Evolutionary conservation across 2,113 vertebrate species (phyloP).

Genomic region (Onychorhynchus coronatus): DNA sequence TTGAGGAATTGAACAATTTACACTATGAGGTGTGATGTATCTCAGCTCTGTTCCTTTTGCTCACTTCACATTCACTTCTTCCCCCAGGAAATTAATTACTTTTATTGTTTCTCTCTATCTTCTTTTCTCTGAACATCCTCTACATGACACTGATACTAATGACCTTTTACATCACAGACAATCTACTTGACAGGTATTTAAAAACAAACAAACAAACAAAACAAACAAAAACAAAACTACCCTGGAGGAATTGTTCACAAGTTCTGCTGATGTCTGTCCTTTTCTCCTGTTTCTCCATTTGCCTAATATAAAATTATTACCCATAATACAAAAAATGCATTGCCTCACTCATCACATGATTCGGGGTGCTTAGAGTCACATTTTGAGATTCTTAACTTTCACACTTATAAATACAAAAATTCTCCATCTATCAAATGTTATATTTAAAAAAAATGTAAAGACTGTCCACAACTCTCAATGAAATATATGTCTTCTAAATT

Average conservation of each 20-base stretch:
- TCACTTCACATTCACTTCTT: neutral
- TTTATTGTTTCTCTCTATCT: neutral
- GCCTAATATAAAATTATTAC: neutral
- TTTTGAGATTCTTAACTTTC: neutral
- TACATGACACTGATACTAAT: neutral
- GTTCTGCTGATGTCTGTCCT: neutral
- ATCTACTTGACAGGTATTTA: neutral
- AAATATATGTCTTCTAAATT: neutral
- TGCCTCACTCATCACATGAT: fast-evolving
- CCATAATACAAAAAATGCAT: neutral
- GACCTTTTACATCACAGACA: neutral
- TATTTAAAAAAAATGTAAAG: neutral
- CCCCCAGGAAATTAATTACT: neutral
- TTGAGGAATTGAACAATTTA: neutral
- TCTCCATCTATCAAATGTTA: neutral
- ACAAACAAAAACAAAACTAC: too few relatives aligned
- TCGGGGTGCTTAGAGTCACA: neutral
- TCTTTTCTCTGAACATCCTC: neutral
- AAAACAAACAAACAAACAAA: neutral
- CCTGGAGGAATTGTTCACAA: neutral
- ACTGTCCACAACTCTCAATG: neutral
- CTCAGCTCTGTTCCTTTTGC: neutral
- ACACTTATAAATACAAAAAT: neutral
- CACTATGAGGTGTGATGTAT: fast-evolving
- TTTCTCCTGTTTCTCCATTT: neutral